Base-by-base conservation (phyloP, 2,113 vertebrate species). In the Procavia capensis region DNA sequence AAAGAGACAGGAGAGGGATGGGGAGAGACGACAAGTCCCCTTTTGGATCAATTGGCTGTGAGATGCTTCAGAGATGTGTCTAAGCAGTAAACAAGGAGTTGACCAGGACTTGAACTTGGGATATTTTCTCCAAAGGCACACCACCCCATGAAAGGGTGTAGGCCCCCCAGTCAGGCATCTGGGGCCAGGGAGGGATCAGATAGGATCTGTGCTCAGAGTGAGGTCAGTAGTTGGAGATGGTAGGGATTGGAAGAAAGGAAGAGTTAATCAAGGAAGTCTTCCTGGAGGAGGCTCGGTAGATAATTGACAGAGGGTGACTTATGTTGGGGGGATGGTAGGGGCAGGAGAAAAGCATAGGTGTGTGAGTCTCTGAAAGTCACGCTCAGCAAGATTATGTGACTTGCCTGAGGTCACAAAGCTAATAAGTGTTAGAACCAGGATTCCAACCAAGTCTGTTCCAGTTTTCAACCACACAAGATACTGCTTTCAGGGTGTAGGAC, bases 231-330 rank as follows among this genome's bases (percentile, higher is more conserved):
- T 61, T 54, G 34, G 22, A 9, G 61, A 36, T 25, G 45, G 29
- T 5, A 47, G 29, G 24, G 25, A 59, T 87, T 54, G 13, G 45
- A 34, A 84, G 13, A 43, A 47, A 43, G 74, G 41, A 81, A 72
- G 43, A 10, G 5, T 47, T 68, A n/a, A 36, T 50, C 6, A 59
- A 4, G 50, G 61, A 94, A 2, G 43, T 34, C 43, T 93, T 94
- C 94, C 66, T 82, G 34, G 78, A 94, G 86, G 78, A 93, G 74
- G 54, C 72, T 39, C 29, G 79, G 5, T 27, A 90, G 39, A 20
- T 57, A 76, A 76, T 22, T 2, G 19, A 83, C 61, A 50, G n/a
- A 36, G 25, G 29, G 16, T n/a, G n/a, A 59, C 20, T 22, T 43
- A n/a, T 54, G n/a, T 14, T 2, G 0, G 27, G 29, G 4, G 6